Evolutionary conservation across 2,797 vertebrate species (phyloP).

Genomic region (Sciaenops ocellatus): DNA sequence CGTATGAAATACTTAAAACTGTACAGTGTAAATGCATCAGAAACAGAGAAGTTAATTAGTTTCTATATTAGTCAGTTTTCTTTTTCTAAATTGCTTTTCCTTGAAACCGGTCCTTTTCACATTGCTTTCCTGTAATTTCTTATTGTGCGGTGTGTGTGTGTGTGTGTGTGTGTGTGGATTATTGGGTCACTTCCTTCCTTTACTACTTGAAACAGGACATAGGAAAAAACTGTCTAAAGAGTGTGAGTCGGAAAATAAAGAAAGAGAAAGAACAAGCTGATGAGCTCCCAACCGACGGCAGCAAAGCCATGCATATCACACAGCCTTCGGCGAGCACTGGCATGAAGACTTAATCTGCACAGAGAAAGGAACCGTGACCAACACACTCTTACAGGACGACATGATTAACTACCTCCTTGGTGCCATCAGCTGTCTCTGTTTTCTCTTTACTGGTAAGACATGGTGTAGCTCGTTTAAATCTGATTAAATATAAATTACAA

Average conservation of each 20-base stretch:
- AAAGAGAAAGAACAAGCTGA: background rate
- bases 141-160: conserved; percentile 1
- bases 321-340: background rate
- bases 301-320: background rate
- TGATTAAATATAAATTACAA: background rate
- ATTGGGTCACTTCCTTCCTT: conserved; percentile 61
- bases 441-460: conserved; percentile 58
- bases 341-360: background rate
- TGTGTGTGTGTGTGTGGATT: conserved; percentile 13
- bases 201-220: conserved; percentile 8
- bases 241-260: conserved; percentile 47
- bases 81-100: background rate
- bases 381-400: conserved; percentile 20
- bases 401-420: conserved; percentile 57
- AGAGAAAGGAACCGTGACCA: background rate
- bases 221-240: conserved; percentile 20
- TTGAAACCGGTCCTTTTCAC: conserved; percentile 33
- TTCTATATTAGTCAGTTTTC: background rate
- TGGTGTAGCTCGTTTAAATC: background rate
- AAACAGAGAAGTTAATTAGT: background rate
- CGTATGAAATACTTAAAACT: background rate
- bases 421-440: conserved; percentile 45
- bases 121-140: conserved; percentile 50
- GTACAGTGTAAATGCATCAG: background rate
- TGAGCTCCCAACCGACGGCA: background rate